Percentiles rank a stretch among this genome's conserved stretches.
Evolutionary conservation across 2,888 invertebrate species (phyloP).

Genomic region (Onchidella celtica): DNA sequence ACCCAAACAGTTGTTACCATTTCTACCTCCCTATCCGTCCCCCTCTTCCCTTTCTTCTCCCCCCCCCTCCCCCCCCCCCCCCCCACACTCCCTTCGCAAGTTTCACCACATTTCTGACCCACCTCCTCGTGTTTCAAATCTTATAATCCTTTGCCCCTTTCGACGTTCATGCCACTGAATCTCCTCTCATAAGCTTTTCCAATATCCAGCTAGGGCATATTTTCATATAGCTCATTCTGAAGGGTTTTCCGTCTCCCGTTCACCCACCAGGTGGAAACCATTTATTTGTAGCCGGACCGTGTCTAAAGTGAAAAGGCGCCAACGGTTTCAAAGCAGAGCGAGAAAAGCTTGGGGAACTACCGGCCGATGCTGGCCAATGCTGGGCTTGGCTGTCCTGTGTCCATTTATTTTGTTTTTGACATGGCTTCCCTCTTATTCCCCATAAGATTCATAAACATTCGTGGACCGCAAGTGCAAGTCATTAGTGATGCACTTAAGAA

Average conservation of each 20-base stretch:
- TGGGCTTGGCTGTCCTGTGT: not conserved
- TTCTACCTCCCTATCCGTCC: too few species aligned
- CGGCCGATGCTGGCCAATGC: not conserved
- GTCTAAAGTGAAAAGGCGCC: not conserved
- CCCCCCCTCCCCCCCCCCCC: too few species aligned
- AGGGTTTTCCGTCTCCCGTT: not conserved
- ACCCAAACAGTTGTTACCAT: too few species aligned
- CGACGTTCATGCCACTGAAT: not conserved
- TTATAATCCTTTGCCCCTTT: not conserved
- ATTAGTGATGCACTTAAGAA: not conserved
- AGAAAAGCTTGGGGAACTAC: too few species aligned
- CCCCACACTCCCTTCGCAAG: not conserved
- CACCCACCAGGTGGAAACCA: slow-evolving; percentile 21
- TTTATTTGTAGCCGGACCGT: not conserved
- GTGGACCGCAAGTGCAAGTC: not conserved
- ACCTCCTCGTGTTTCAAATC: not conserved
- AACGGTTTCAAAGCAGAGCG: not conserved
- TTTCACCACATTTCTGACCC: not conserved
- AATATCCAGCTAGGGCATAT: not conserved
- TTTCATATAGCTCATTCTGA: slow-evolving; percentile 14
- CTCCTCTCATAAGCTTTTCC: not conserved
- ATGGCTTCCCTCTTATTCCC: not conserved
- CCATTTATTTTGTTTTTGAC: slow-evolving; percentile 37
- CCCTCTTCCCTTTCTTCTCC: too few species aligned
- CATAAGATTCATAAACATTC: slow-evolving; percentile 21